Conservation (phyloP, 2,797 vertebrate species). For the Falco rusticolus region DNA sequence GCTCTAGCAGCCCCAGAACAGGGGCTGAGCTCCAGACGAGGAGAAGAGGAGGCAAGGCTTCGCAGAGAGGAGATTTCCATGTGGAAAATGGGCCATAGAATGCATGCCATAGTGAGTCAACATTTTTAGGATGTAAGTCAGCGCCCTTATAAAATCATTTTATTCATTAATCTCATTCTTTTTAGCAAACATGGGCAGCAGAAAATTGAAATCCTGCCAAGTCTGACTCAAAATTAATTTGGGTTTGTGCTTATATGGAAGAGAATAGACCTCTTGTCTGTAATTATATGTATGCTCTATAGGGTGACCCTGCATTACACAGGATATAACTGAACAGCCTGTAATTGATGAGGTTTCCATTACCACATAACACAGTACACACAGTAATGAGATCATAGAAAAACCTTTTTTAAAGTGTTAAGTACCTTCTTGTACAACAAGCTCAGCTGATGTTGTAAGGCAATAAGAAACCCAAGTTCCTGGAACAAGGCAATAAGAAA, state of each 20-base stretch:
- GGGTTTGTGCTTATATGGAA: constrained; percentile 19
- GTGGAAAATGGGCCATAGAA: background rate
- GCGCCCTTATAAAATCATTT: constrained; percentile 2
- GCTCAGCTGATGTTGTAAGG: background rate
- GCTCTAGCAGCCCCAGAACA: background rate
- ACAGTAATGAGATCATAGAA: constrained; percentile 50
- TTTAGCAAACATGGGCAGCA: background rate
- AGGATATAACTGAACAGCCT: constrained; percentile 42
- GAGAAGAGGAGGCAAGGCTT: background rate
- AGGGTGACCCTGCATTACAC: constrained; percentile 16
- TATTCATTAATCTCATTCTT: constrained; percentile 30
- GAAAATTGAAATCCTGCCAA: constrained; percentile 22
- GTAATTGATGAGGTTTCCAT: constrained; percentile 63
- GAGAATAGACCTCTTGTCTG: constrained; percentile 49
- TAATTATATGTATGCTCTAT: background rate
- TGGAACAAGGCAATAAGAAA: background rate
- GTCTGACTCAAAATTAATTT: constrained; percentile 42
- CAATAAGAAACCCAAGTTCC: background rate
- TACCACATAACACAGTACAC: background rate
- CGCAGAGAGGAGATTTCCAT: background rate
- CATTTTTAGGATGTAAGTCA: constrained; percentile 50
- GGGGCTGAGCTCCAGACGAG: background rate
- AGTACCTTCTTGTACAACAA: background rate
- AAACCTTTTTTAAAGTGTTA: background rate
- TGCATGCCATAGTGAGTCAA: background rate